Percentiles rank a stretch among this genome's conserved stretches.
These are phyloP conservation scores for Enteromius anoplus DNA, from an alignment of 2,797 vertebrate genomes.

Conservation along the genomic window DNA sequence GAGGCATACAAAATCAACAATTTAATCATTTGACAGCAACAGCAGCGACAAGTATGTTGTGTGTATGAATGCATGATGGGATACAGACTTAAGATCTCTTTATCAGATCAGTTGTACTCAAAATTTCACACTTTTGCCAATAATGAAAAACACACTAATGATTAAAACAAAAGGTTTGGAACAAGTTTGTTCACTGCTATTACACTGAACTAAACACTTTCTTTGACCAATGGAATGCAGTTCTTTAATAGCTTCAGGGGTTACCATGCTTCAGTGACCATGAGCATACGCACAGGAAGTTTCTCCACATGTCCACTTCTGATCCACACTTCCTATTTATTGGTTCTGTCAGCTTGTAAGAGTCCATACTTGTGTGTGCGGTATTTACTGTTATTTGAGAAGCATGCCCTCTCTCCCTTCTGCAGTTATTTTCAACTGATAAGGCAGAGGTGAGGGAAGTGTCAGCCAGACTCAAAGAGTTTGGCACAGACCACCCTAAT, in stretches of 20 bases:
- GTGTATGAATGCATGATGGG: not conserved
- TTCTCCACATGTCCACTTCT: constrained; percentile 51
- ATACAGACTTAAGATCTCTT: not conserved
- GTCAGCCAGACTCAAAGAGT: constrained; percentile 46
- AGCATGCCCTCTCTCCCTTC: constrained; percentile 39
- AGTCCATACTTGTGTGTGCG: constrained; percentile 40
- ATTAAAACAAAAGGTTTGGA: not conserved
- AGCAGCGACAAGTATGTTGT: not conserved
- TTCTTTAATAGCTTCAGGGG: constrained; percentile 35
- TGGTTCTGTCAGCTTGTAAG: constrained; percentile 48
- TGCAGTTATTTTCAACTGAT: constrained; percentile 51
- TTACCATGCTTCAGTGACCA: constrained; percentile 47
- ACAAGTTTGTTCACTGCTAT: not conserved
- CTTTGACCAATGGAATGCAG: constrained; percentile 36
- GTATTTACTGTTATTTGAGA: constrained; percentile 44
- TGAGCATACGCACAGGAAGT: constrained; percentile 44
- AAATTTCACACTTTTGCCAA: not conserved
- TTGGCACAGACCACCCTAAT: constrained; percentile 31
- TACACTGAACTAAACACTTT: constrained; percentile 1
- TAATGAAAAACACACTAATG: constrained; percentile 6
- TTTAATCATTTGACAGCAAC: not conserved
- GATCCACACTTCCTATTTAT: constrained; percentile 46
- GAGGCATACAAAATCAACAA: not conserved
- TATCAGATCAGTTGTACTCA: not conserved
- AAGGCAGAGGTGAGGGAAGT: constrained; percentile 55